A percentile compares a stretch with the other conserved stretches of the same genome.
Conservation (phyloP, 2,113 vertebrate genomes). For the Thamnaconus septentrionalis region DNA sequence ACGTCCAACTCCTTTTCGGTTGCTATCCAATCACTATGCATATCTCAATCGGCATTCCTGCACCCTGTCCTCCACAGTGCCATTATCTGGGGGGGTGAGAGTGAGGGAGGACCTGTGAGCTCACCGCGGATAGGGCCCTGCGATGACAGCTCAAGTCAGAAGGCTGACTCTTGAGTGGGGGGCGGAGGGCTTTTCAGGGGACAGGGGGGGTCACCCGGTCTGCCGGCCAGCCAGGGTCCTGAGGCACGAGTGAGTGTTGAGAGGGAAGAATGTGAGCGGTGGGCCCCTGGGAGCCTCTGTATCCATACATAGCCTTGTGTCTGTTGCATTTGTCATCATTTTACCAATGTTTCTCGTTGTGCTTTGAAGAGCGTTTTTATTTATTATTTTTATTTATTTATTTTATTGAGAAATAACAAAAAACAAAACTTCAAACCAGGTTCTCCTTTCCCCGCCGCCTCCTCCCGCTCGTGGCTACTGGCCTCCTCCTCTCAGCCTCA, state of each 20-base stretch:
- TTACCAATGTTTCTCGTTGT: neutral
- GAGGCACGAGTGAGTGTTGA: conserved; percentile 59
- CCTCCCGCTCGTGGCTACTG: too few species aligned
- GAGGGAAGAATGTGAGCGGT: conserved; percentile 50
- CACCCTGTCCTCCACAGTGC: neutral
- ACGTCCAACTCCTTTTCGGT: neutral
- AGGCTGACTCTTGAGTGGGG: conserved; percentile 27
- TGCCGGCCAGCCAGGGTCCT: conserved; percentile 42
- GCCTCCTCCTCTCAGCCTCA: neutral
- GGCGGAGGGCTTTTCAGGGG: too few species aligned
- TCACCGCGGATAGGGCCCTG: conserved; percentile 24
- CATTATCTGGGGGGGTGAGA: conserved; percentile 21
- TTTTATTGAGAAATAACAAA: too few species aligned
- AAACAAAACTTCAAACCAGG: too few species aligned
- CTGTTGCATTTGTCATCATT: conserved; percentile 7
- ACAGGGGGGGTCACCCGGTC: conserved; percentile 52
- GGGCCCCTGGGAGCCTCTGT: conserved; percentile 21
- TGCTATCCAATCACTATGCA: too few species aligned
- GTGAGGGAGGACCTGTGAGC: conserved; percentile 27
- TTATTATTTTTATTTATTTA: too few species aligned
- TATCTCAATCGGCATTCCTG: too few species aligned
- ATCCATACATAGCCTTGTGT: conserved; percentile 33
- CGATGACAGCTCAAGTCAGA: conserved; percentile 66
- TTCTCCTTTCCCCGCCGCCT: too few species aligned
- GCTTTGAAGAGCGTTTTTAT: too few species aligned